Percentiles rank a stretch among this genome's conserved stretches.
phyloP scores from a whole-genome alignment of 2,113 vertebrate species.

The Callaeas wilsoni region DNA sequence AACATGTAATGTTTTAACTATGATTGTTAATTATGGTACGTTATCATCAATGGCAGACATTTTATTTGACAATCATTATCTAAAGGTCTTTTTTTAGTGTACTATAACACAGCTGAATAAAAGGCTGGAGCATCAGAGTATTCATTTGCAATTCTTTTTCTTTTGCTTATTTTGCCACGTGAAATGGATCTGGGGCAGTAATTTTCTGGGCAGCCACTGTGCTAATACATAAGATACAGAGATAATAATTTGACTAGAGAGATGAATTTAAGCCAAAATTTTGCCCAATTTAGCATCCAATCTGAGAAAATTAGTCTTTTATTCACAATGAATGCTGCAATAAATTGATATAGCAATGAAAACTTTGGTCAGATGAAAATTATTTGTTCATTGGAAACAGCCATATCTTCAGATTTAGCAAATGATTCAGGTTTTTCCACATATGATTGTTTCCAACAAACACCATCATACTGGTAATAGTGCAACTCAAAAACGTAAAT shows the following conservation, averaged over 20 bases:
- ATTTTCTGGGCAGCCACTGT: neutral
- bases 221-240: neutral
- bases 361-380: neutral
- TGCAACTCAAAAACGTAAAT: neutral
- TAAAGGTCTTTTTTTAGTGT: neutral
- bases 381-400: neutral
- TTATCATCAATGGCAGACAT: neutral
- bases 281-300: neutral
- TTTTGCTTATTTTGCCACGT: neutral
- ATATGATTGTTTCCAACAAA: neutral
- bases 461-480: neutral
- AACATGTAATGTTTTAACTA: neutral
- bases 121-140: neutral
- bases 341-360: neutral
- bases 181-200: neutral
- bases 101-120: neutral
- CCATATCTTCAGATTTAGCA: neutral
- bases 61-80: neutral
- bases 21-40: neutral
- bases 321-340: neutral
- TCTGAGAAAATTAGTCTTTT: neutral
- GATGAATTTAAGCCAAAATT: neutral
- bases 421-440: neutral
- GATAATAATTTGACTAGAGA: neutral
- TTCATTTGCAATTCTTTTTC: neutral